Evolutionary conservation across 2,888 invertebrate species (phyloP).

Genomic region (Andrena fulva): DNA sequence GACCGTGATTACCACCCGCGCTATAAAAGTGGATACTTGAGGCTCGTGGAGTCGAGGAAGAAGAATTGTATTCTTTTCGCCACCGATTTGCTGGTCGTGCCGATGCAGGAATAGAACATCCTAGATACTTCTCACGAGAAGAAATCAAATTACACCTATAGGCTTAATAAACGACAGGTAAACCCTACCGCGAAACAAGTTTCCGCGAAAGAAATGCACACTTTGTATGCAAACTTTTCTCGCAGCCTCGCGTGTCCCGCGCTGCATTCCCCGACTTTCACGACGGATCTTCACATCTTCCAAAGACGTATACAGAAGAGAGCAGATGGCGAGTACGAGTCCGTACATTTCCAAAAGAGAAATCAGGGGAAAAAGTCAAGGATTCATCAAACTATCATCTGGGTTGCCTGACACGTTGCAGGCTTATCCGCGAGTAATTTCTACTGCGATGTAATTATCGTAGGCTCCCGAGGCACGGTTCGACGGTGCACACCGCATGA

Average conservation of each 20-base stretch:
- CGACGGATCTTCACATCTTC: neutral
- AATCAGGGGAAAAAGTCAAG: neutral
- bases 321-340: neutral
- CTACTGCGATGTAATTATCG: neutral
- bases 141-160: neutral
- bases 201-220: neutral
- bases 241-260: too few species aligned
- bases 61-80: slow-evolving; percentile 28
- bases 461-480: neutral
- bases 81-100: neutral
- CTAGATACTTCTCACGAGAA: neutral
- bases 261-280: neutral
- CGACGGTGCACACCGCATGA: neutral
- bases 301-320: neutral
- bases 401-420: neutral
- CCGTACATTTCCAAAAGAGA: neutral
- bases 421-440: neutral
- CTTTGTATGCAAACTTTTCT: slow-evolving; percentile 1
- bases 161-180: neutral
- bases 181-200: neutral
- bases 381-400: neutral
- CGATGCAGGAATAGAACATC: neutral
- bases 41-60: neutral
- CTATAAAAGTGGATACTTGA: slow-evolving; percentile 36
- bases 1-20: slow-evolving; percentile 44